Evolutionary conservation across 2,797 vertebrate species (phyloP).

Genomic region (Gambusia yucatana): DNA sequence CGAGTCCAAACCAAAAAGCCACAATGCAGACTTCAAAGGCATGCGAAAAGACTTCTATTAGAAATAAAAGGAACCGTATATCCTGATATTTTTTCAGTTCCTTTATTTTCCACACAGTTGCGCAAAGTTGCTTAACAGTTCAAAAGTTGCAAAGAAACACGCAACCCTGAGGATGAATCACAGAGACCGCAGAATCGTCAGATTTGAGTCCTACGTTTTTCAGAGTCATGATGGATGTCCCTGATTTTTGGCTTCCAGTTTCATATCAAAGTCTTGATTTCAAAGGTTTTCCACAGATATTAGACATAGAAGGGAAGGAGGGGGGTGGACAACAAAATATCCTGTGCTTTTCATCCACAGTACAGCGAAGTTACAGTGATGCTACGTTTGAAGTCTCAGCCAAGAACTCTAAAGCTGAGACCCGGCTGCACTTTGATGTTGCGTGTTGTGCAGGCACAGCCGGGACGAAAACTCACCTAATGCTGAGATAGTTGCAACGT

Average conservation of each 20-base stretch:
- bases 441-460: conserved; percentile 54
- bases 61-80: background rate
- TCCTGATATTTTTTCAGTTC: conserved; percentile 1
- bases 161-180: background rate
- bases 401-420: conserved; percentile 47
- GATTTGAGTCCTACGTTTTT: background rate
- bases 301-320: conserved; percentile 8
- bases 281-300: conserved; percentile 56
- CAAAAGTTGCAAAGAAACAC: background rate
- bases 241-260: conserved; percentile 28
- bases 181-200: background rate
- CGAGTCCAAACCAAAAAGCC: conserved; percentile 51
- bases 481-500: conserved; percentile 50
- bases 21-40: conserved; percentile 13
- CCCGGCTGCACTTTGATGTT: conserved; percentile 62
- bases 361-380: conserved; percentile 50
- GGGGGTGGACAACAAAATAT: conserved; percentile 1
- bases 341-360: conserved; percentile 59
- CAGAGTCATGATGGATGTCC: conserved; percentile 20
- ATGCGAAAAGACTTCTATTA: background rate
- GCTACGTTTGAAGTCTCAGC: conserved; percentile 63
- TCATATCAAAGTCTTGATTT: conserved; percentile 52
- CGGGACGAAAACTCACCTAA: conserved; percentile 47
- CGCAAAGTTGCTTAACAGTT: background rate
- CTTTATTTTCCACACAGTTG: conserved; percentile 12